Evolutionary conservation across 2,888 invertebrate genomes (phyloP).

Genomic region (Mesorhabditis sp.): DNA sequence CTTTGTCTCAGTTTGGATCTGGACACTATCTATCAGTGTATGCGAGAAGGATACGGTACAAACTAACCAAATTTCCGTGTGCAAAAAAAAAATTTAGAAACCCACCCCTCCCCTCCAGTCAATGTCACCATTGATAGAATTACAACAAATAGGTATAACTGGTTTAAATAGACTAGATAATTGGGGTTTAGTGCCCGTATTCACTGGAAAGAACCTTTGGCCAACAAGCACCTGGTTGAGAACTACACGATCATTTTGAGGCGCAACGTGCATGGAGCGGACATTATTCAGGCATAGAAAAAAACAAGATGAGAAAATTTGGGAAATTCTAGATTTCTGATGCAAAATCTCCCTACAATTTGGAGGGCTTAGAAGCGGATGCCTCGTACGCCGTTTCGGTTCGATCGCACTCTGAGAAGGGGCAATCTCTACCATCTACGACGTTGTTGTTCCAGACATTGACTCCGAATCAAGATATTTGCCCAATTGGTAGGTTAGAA

Average conservation of each 20-base stretch:
- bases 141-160: conserved; percentile 10
- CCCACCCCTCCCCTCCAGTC: conserved; percentile 43
- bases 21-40: conserved; percentile 42
- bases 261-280: conserved; percentile 34
- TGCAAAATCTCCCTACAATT: conserved; percentile 31
- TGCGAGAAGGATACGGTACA: conserved; percentile 43
- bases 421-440: conserved; percentile 36
- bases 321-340: conserved; percentile 16
- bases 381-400: conserved; percentile 32
- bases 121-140: conserved; percentile 33
- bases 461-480: conserved; percentile 20
- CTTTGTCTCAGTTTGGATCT: conserved; percentile 44
- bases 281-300: conserved; percentile 19
- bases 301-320: not conserved
- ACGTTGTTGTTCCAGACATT: conserved; percentile 35
- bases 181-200: conserved; percentile 27
- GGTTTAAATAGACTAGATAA: not conserved
- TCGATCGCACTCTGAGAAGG: conserved; percentile 28
- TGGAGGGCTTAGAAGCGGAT: conserved; percentile 35
- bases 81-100: conserved; percentile 23
- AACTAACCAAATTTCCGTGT: not conserved
- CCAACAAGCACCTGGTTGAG: conserved; percentile 35
- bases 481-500: conserved; percentile 21
- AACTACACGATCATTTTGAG: conserved; percentile 38
- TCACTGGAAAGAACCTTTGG: conserved; percentile 30